phyloP scores from a whole-genome alignment of 2,888 invertebrate genomes.

The Drosophila mettleri region DNA sequence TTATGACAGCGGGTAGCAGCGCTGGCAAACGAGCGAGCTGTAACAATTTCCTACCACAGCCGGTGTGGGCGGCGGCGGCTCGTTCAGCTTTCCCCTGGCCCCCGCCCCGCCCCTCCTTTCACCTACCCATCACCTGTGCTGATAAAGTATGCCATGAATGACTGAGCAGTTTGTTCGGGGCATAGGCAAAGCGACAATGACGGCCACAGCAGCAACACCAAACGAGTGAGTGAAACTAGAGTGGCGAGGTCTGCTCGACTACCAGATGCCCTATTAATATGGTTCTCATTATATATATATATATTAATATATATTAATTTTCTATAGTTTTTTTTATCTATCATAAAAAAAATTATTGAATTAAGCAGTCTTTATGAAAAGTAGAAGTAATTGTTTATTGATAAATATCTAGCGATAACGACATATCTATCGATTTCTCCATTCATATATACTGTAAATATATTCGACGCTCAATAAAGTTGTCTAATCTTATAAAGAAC shows the following conservation, averaged over 20 bases:
- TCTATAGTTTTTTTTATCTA: no score
- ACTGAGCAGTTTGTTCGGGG: constrained; percentile 68
- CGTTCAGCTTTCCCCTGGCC: neutral
- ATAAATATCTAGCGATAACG: no score
- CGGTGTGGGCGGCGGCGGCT: constrained; percentile 23
- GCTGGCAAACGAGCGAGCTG: constrained; percentile 27
- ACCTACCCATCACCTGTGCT: constrained; percentile 19
- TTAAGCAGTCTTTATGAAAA: no score
- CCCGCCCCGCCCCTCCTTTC: neutral
- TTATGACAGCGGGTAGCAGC: constrained; percentile 55
- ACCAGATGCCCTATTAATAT: constrained; percentile 3
- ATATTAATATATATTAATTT: neutral
- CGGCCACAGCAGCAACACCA: constrained; percentile 28
- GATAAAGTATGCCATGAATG: constrained; percentile 80
- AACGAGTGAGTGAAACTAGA: neutral
- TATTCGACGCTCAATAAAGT: no score
- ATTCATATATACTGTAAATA: no score
- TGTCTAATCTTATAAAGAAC: no score
- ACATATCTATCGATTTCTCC: no score
- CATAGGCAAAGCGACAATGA: constrained; percentile 46
- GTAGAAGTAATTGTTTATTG: no score
- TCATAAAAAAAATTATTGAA: no score
- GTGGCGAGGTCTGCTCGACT: neutral
- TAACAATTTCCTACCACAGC: constrained; percentile 13
- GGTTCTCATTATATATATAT: neutral